A percentile compares a stretch with the other conserved stretches of the same genome.
Evolutionary conservation across 2,113 vertebrate species (phyloP).

Genomic region (Oreochromis tanganicae): DNA sequence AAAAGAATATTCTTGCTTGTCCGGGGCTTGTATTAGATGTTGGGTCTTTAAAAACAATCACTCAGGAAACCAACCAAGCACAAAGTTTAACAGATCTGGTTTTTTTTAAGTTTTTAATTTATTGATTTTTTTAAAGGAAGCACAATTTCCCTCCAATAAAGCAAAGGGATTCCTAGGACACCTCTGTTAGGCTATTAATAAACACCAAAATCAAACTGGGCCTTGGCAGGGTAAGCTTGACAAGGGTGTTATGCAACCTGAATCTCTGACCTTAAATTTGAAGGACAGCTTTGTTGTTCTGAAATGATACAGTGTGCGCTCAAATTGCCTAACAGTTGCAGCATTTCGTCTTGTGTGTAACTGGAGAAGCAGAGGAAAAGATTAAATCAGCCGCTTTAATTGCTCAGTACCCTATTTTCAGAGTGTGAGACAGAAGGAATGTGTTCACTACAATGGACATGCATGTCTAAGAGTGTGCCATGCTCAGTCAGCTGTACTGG

Average conservation of each 20-base stretch:
- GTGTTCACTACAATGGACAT: conserved; percentile 44
- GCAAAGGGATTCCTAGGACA: neutral
- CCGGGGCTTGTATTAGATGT: neutral
- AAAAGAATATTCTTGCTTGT: neutral
- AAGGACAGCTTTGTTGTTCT: conserved; percentile 17
- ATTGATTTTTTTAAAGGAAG: neutral
- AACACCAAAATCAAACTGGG: conserved; percentile 37
- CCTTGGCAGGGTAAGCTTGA: conserved; percentile 15
- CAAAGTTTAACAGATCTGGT: neutral
- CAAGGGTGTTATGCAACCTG: conserved; percentile 38
- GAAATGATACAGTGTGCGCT: neutral
- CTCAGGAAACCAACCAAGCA: neutral
- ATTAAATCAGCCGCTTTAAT: conserved; percentile 36
- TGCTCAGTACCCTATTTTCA: conserved; percentile 26
- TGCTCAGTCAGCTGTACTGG: conserved; percentile 19
- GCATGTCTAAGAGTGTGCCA: conserved; percentile 9
- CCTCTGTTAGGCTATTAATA: conserved; percentile 55
- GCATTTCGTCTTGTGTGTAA: neutral
- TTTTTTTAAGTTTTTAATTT: neutral
- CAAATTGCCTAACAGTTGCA: neutral
- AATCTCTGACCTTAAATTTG: conserved; percentile 29
- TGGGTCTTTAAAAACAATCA: neutral
- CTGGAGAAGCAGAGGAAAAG: conserved; percentile 2
- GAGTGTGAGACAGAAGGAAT: conserved; percentile 55
- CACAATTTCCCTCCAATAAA: neutral